phyloP scores from a whole-genome alignment of 2,113 vertebrate species.

The Alaudala cheleensis region DNA sequence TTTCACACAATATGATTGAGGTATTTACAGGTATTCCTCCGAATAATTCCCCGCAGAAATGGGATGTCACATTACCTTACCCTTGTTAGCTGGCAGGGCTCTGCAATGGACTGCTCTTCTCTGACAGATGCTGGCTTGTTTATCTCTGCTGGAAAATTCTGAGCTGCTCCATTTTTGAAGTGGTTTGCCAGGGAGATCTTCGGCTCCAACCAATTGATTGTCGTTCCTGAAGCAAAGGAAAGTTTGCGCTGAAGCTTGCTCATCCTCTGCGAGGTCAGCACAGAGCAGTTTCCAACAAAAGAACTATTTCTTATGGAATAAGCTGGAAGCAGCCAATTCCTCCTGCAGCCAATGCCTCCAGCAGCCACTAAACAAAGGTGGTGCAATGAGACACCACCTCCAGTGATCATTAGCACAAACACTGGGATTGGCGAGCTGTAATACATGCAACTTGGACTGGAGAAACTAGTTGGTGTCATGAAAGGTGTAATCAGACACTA shows the following conservation, averaged over 20 bases:
- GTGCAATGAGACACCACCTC: conserved; percentile 54
- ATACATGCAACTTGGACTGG: conserved; percentile 43
- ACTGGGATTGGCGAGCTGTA: conserved; percentile 65
- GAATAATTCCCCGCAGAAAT: not conserved
- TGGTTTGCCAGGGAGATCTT: conserved; percentile 87
- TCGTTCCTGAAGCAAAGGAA: conserved; percentile 84
- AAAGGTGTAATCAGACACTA: conserved; percentile 71
- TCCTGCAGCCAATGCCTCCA: conserved; percentile 52
- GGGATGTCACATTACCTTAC: conserved; percentile 77
- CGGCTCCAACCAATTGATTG: conserved; percentile 95
- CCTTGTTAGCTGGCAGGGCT: conserved; percentile 82
- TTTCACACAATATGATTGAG: not conserved
- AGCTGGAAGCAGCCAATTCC: conserved; percentile 59
- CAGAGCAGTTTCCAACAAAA: conserved; percentile 39
- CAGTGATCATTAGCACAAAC: conserved; percentile 73
- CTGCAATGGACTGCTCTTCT: conserved; percentile 79
- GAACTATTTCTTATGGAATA: not conserved
- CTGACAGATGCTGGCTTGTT: conserved; percentile 74
- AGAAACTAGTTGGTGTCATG: conserved; percentile 57
- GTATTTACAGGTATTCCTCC: not conserved
- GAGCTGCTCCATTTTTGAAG: conserved; percentile 90
- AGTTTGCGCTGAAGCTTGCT: conserved; percentile 81
- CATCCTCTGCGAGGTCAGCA: conserved; percentile 73
- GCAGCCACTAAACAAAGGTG: conserved; percentile 62
- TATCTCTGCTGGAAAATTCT: conserved; percentile 78